These are phyloP conservation scores for Podiceps cristatus DNA, from an alignment of 2,113 vertebrate species.

Conservation along the genomic window DNA sequence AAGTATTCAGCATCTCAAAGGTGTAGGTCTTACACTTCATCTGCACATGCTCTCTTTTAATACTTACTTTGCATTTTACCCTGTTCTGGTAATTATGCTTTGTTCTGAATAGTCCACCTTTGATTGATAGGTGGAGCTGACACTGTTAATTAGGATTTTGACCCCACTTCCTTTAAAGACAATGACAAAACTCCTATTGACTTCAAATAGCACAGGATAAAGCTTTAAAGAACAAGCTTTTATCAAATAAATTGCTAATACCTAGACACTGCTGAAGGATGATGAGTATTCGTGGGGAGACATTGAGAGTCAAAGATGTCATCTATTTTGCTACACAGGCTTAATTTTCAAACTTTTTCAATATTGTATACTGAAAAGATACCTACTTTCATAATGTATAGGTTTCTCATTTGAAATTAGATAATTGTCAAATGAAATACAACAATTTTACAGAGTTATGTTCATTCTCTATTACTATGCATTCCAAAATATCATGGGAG, in stretches of 20 bases:
- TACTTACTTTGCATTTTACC: not conserved
- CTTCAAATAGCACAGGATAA: not conserved
- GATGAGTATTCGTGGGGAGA: not conserved
- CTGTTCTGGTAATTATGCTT: not conserved
- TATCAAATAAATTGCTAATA: not conserved
- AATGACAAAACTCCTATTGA: slow-evolving; percentile 26
- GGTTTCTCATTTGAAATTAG: not conserved
- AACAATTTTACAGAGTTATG: not conserved
- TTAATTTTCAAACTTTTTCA: not conserved
- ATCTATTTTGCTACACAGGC: not conserved
- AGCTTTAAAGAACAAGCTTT: not conserved
- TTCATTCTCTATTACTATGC: not conserved
- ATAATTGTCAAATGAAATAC: not conserved
- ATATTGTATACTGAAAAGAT: not conserved
- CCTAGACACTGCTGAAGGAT: not conserved
- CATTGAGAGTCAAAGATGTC: not conserved
- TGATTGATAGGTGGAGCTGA: slow-evolving; percentile 1
- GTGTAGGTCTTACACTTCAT: not conserved
- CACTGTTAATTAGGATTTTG: slow-evolving; percentile 27
- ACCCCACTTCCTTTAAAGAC: not conserved
- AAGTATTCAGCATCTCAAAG: not conserved
- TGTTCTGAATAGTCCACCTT: not conserved
- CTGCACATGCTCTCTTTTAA: not conserved
- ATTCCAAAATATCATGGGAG: not conserved
- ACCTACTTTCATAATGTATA: not conserved